A percentile compares a stretch with the other conserved stretches of the same genome.
These are phyloP conservation scores for Phortica variegata DNA, from an alignment of 1,140 invertebrate species.

Conservation along the genomic window DNA sequence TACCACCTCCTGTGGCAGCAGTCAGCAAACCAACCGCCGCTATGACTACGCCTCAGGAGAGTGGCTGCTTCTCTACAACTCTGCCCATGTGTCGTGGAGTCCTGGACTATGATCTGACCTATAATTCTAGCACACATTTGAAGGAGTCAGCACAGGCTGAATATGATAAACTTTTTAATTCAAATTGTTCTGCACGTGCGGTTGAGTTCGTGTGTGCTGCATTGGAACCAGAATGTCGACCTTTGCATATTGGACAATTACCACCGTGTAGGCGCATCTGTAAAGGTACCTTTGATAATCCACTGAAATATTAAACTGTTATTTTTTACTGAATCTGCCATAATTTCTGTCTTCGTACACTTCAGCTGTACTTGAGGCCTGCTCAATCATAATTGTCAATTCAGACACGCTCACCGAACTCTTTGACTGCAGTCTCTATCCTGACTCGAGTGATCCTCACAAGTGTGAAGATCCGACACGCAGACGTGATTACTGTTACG, in stretches of 20 bases:
- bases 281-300: conserved; percentile 59
- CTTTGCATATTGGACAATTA: conserved; percentile 60
- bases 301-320: too few relatives aligned
- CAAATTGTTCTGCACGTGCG: conserved; percentile 65
- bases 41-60: conserved; percentile 56
- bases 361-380: conserved; percentile 63
- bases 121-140: conserved; percentile 28
- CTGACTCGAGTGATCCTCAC: conserved; percentile 58
- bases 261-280: conserved; percentile 68
- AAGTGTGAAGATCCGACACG: conserved; percentile 55
- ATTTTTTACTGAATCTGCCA: conserved; percentile 8
- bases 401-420: conserved; percentile 59
- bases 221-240: conserved; percentile 67
- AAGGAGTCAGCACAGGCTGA: conserved; percentile 24
- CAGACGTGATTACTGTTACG: conserved; percentile 59
- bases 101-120: conserved; percentile 66
- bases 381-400: conserved; percentile 63
- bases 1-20: conserved; percentile 57
- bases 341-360: background rate
- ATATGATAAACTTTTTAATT: conserved; percentile 59
- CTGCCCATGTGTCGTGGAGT: conserved; percentile 62
- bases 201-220: conserved; percentile 65
- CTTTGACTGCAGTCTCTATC: conserved; percentile 65
- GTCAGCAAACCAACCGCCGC: conserved; percentile 36
- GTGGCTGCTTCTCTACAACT: conserved; percentile 48